Base-by-base conservation (phyloP, 30 jellyfish, hydroid and myxozoan species). In the Rhopilema esculentum region DNA sequence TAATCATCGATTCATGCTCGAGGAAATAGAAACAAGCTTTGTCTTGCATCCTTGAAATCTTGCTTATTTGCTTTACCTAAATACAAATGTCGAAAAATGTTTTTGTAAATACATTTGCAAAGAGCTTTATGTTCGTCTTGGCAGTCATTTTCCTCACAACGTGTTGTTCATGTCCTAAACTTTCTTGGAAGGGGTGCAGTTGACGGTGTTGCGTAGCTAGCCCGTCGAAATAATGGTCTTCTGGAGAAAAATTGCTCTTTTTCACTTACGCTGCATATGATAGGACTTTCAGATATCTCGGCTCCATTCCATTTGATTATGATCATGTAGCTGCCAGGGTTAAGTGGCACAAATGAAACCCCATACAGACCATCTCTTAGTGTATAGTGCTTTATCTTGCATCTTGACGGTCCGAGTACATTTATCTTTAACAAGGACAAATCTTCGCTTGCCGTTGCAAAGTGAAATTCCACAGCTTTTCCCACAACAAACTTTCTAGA, bases 401-500 rank as follows among this genome's bases (percentile, higher is more conserved):
- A 84, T 27, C 81, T 73, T 31, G 92, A 84, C 22, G 92, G 92
- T 27, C 92, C 92, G 1, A 84, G 86, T 16, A 84, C 92, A 50
- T 84, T 84, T 22, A 84, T 76, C 73, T 84, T 84, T 20, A 84
- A 69, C 75, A 29, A 67, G 31, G 92, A 84, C 69, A 84, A 33
- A 61, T 72, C 87, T 21, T 57, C 80, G 23, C 87, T 50, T 20
- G 72, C 20, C 30, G 92, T 84, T 28, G 92, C 73, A 66, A 84
- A 84, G 92, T 84, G 92, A 78, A 84, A 84, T 65, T 84, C 92
- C 22, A 84, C 83, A 0, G 74, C 69, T 52, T 71, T 57, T 21
- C 92, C 92, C 7, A 77, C 87, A n/a, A 40, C 72, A 72, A 49
- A 57, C n/a, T 32, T 57, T 66, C 63, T 30, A 25, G 52, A 78